Evolutionary conservation across 2,888 invertebrate genomes (phyloP), one percentile per base, ranked within the genome.

Genomic region (Mimas tiliae): DNA sequence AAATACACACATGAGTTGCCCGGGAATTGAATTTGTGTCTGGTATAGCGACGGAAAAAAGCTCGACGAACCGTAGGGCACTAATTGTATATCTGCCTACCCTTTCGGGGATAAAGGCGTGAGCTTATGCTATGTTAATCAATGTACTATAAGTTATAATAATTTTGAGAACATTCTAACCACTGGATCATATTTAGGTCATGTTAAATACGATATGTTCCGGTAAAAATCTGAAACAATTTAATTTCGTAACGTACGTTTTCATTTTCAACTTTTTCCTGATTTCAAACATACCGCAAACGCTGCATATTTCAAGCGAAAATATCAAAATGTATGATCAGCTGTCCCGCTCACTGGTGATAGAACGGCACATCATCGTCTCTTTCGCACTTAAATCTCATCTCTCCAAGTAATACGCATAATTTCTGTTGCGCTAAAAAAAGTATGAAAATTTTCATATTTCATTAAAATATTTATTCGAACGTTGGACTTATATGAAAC

Each of bases 191-290:
- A 58, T 58, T 16, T 42, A 58, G 53, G 53, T 45, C n/a, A 53
- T 42, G 27, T 16, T 16, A 55, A 58, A 12, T 58, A 16, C 42
- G 19, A 42, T 63, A 65, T 63, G 63, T 62, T 42, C 11, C 52
- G n/a, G 48, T 64, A 47, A n/a, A 62, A 64, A 38, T 58, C 42
- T 19, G 19, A 58, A 66, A 52, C 63, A 53, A 62, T 67, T 69
- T 66, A 68, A 62, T 66, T 65, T 65, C 47, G 58, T 65, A 68
- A 66, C 38, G 55, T 66, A 58, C 65, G 52, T 70, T 68, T 66
- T 62, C 68, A 68, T 63, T 62, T 47, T 62, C 62, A 58, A 62
- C 68, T 65, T 53, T 58, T 58, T 58, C 42, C 58, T 12, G 42
- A 67, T 69, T 63, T 69, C 67, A 65, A 65, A 34, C 33, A 58